Base-by-base conservation (phyloP, 2,797 vertebrate species). In the Muscicapa striata region DNA sequence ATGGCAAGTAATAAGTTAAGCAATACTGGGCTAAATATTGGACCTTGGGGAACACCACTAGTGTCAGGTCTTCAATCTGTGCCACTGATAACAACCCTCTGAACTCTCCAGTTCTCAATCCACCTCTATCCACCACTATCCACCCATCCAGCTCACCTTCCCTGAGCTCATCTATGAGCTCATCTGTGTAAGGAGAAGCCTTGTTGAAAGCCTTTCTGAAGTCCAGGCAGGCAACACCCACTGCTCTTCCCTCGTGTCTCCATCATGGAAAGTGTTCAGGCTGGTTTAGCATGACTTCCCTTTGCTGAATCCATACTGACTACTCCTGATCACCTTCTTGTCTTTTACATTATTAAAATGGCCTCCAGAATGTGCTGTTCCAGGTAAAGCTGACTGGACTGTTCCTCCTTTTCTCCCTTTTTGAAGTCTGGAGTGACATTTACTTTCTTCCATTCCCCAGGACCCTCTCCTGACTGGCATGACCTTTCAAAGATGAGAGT, bases 281-380 rank as follows among this genome's bases (percentile, higher is more conserved):
- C 18, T 81, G 13, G 26, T 48, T 32, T 55, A 41, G 22, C 7
- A 27, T 23, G 30, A 61, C 27, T 81, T 74, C 15, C 5, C 15
- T 36, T 55, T n/a, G 13, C 22, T 48, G 26, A 48, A 36, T 55
- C 26, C 30, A 52, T 48, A 9, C 15, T 61, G 34, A 29, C 17
- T 54, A 54, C 18, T 36, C 8, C 45, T 19, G 3, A 16, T 54
- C 26, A 8, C 13, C 8, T 46, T 61, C 8, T 27, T 48, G 21
- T 36, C 55, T 61, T 48, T 55, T 32, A 4, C 16, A 36, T 41
- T 9, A 34, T 41, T 81, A 36, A 68, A 68, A 55, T 23, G 30
- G 4, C 9, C 32, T 41, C 30, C 32, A 38, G 15, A 29, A 49
- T 0, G 0, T 20, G 13, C 11, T n/a, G 12, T 43, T 64, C 32